Conservation (phyloP, 2,797 vertebrate genomes). For the Discoglossus pictus region DNA sequence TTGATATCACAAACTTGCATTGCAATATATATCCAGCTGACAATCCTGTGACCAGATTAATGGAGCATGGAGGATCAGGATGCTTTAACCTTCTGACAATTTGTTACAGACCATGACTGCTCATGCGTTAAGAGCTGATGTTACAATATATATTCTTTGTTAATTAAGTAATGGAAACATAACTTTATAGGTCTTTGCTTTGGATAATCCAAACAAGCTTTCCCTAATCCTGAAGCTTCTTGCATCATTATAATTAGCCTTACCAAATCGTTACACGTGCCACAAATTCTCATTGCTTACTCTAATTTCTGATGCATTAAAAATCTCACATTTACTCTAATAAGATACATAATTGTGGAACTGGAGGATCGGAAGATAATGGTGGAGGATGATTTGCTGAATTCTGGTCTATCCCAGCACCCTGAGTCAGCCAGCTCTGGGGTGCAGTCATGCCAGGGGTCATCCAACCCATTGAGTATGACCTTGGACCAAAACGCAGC, state of each 20-base stretch:
- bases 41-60: conserved; percentile 10
- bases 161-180: neutral
- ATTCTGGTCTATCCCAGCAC: conserved; percentile 3
- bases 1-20: too few relatives aligned
- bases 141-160: conserved; percentile 25
- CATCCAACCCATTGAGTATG: conserved; percentile 57
- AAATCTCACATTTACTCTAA: too few relatives aligned
- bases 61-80: neutral
- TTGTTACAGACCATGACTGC: neutral
- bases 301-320: neutral
- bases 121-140: conserved; percentile 18
- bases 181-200: conserved; percentile 32
- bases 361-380: too few relatives aligned
- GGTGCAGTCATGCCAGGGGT: conserved; percentile 53
- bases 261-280: too few relatives aligned
- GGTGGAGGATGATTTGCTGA: too few relatives aligned
- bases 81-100: conserved; percentile 10
- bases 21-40: neutral
- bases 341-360: too few relatives aligned
- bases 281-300: neutral
- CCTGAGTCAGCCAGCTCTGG: conserved; percentile 77
- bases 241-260: too few relatives aligned
- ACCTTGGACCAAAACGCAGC: neutral
- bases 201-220: neutral
- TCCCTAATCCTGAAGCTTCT: too few relatives aligned